Base-by-base conservation (phyloP, 1,140 invertebrate genomes). In the Aricia agestis region DNA sequence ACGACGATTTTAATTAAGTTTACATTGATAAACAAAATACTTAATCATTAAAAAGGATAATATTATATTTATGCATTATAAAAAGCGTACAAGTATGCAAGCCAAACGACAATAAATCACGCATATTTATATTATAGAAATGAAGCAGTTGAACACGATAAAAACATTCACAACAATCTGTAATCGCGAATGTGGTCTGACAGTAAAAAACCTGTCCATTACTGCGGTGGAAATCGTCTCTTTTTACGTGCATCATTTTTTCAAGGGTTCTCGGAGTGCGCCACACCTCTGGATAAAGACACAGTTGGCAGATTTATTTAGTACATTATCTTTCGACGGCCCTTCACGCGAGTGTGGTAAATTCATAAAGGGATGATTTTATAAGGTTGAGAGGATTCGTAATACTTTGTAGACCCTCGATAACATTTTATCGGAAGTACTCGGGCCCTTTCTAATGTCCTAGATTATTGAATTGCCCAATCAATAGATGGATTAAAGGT, bases 271-370 rank as follows among this genome's bases (percentile, higher is more conserved):
- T 32, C 18, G 19, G 31, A 63, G 18, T 57, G 57, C 58, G 25
- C 18, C 31, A 68, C 57, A 69, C 68, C 61, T 36, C 32, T 15
- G 58, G 36, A 59, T 10, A 36, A 69, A 68, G 42, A 69, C 31
- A 59, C 52, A 18, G 57, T 36, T 59, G 41, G n/a, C 57, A 18
- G 15, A 17, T 69, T 59, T 69, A 69, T 69, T 69, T 69, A 69
- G 57, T 61, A 41, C 58, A 61, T 69, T 69, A 69, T 69, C 68
- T 41, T n/a, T 69, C 57, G 58, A 69, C 59, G 58, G 68, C 68
- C 68, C 68, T 69, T 61, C 36, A 59, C 58, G n/a, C 58, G 36
- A 63, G 59, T 63, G 59, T 25, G 9, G 59, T 19, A 63, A 63
- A 63, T 69, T 69, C 57, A 36, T 61, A 58, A 69, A 59, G 31